These are phyloP conservation scores for Enoplosus armatus DNA, from an alignment of 2,797 vertebrate species.

Conservation along the genomic window DNA sequence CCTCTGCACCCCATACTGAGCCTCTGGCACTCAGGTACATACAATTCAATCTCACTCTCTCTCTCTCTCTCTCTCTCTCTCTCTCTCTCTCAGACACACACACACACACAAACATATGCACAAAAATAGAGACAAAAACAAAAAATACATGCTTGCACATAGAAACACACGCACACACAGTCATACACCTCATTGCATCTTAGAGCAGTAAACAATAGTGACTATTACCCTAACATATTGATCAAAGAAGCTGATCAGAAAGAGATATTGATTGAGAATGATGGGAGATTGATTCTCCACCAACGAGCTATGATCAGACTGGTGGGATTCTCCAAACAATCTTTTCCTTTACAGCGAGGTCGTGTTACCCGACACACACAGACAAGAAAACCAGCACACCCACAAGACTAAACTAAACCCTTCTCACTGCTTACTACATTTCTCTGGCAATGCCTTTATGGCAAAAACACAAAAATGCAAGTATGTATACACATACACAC, in stretches of 20 bases:
- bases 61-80: conserved; percentile 9
- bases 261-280: conserved; percentile 36
- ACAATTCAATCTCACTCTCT: conserved; percentile 13
- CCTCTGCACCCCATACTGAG: conserved; percentile 8
- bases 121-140: background rate
- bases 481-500: conserved; percentile 33
- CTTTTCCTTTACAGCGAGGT: conserved; percentile 12
- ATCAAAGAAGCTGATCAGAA: conserved; percentile 27
- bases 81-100: background rate
- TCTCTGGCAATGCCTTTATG: conserved; percentile 27
- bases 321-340: conserved; percentile 20
- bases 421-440: conserved; percentile 43
- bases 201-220: background rate
- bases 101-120: background rate
- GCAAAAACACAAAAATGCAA: conserved; percentile 48
- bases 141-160: background rate
- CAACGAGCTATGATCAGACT: conserved; percentile 31
- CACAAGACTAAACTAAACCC: conserved; percentile 31
- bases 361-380: conserved; percentile 22
- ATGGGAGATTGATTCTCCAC: conserved; percentile 38
- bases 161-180: background rate
- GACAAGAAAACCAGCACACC: conserved; percentile 38
- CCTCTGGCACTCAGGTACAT: conserved; percentile 17
- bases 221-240: background rate
- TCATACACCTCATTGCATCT: conserved; percentile 1